A percentile compares a stretch with the other conserved stretches of the same genome.
phyloP scores from a whole-genome alignment of 2,888 invertebrate species.

The Anodontia alba region DNA sequence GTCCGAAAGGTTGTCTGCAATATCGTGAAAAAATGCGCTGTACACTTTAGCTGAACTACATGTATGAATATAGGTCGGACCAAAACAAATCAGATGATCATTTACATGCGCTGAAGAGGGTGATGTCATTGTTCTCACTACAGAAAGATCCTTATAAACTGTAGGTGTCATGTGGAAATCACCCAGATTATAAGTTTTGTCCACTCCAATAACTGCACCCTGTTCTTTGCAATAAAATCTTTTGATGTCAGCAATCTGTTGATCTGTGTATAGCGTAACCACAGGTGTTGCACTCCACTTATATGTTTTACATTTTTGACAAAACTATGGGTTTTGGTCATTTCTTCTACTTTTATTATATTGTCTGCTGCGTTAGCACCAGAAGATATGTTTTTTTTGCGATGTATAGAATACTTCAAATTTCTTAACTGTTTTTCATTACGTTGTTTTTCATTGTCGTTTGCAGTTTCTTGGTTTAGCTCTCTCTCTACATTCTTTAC shows the following conservation, averaged over 20 bases:
- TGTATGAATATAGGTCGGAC: constrained; percentile 38
- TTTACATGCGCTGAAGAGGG: too few relatives aligned
- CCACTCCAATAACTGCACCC: background rate
- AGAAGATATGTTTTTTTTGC: background rate
- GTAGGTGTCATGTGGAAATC: background rate
- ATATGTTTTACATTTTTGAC: background rate
- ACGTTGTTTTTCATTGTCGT: background rate
- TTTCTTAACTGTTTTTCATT: background rate
- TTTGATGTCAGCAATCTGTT: background rate
- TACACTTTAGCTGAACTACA: constrained; percentile 30
- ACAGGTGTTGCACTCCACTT: background rate
- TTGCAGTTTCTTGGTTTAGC: background rate
- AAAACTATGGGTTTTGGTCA: background rate
- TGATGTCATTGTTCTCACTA: background rate
- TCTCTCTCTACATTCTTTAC: background rate
- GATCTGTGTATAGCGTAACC: background rate
- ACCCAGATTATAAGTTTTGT: background rate
- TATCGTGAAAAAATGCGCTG: constrained; percentile 28
- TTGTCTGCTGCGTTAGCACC: background rate
- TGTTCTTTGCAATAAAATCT: background rate
- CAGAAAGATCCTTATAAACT: constrained; percentile 32
- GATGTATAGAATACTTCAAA: background rate
- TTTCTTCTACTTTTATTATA: background rate
- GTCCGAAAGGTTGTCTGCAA: constrained; percentile 37
- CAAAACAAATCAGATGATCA: constrained; percentile 26